A percentile compares a stretch with the other conserved stretches of the same genome.
Conservation (phyloP, 2,797 vertebrate species). For the Rhadinocentrus ornatus region DNA sequence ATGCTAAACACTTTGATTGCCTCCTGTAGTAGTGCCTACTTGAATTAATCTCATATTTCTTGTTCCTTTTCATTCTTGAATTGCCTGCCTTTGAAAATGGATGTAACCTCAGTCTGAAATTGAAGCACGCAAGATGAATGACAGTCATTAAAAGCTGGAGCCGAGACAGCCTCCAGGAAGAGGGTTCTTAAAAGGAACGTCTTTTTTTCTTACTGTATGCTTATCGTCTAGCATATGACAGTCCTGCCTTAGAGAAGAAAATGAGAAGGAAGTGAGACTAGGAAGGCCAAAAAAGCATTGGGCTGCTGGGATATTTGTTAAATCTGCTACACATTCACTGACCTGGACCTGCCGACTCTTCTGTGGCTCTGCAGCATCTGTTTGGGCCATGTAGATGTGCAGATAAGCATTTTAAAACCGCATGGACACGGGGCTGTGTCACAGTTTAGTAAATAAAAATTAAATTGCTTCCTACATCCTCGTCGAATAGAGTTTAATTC, state of each 20-base stretch:
- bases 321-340: neutral
- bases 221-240: neutral
- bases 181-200: neutral
- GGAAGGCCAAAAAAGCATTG: neutral
- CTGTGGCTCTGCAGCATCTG: neutral
- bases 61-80: neutral
- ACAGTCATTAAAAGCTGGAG: constrained; percentile 29
- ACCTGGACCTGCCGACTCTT: neutral
- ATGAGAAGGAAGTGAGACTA: neutral
- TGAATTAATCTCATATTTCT: constrained; percentile 8
- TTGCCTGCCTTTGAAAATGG: constrained; percentile 25
- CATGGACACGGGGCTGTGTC: constrained; percentile 16
- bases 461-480: neutral
- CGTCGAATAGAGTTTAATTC: constrained; percentile 3
- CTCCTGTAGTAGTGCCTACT: neutral
- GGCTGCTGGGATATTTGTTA: constrained; percentile 1
- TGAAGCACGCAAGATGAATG: constrained; percentile 30
- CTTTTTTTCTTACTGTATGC: neutral
- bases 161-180: neutral
- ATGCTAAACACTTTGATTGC: constrained; percentile 4
- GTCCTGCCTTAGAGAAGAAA: neutral
- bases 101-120: constrained; percentile 22
- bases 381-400: neutral
- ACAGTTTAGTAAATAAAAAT: constrained; percentile 7
- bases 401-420: constrained; percentile 17